Percentiles rank a stretch among this genome's conserved stretches.
Conservation (phyloP, 2,113 vertebrate species). For the Xerus inauris region DNA sequence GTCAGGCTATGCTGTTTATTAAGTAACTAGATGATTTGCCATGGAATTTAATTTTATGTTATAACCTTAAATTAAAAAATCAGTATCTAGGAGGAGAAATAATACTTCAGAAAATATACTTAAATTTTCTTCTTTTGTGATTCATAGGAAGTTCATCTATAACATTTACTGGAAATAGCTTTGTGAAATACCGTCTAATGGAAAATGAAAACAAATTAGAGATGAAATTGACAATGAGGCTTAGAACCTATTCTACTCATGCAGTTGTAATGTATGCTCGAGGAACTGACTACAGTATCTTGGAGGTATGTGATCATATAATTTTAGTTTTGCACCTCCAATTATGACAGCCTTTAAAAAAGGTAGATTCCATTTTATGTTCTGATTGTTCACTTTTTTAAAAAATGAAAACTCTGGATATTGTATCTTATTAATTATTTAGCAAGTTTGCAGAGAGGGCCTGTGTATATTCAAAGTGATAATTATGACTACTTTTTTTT, state of each 20-base stretch:
- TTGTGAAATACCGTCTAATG: conserved; percentile 94
- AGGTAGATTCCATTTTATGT: background rate
- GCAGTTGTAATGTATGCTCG: conserved; percentile 97
- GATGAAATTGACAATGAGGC: conserved; percentile 95
- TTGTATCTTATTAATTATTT: background rate
- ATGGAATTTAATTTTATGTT: background rate
- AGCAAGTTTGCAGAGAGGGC: background rate
- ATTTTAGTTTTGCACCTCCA: background rate
- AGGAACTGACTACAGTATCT: conserved; percentile 97
- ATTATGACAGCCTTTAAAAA: background rate
- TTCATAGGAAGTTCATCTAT: conserved; percentile 88
- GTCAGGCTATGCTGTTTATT: background rate
- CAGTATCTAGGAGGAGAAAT: background rate
- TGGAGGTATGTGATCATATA: conserved; percentile 88
- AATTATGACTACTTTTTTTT: background rate
- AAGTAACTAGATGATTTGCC: conserved; percentile 10
- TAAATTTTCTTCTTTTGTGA: conserved; percentile 46
- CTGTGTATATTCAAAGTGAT: background rate
- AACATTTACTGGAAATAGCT: conserved; percentile 95
- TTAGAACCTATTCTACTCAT: conserved; percentile 94
- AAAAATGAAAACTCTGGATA: background rate
- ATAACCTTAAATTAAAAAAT: background rate
- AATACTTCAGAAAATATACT: background rate
- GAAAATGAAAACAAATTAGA: conserved; percentile 98
- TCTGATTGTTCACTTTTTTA: background rate